Conservation (phyloP, 1,140 invertebrate genomes). For the Uloborus diversus region DNA sequence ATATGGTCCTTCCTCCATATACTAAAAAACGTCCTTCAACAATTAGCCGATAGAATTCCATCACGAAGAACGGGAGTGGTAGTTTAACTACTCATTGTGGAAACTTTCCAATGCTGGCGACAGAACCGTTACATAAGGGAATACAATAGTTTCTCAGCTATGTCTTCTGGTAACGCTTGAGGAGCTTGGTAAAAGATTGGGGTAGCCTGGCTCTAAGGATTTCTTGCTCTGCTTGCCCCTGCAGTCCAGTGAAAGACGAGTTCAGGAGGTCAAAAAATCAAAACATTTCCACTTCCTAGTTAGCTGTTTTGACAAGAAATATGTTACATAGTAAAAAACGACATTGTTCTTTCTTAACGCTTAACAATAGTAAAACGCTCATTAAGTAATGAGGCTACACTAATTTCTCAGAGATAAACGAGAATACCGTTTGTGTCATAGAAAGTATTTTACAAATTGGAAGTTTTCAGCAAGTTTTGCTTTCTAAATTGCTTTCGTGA, state of each 20-base stretch:
- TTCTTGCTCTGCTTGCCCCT: slow-evolving; percentile 30
- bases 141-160: slow-evolving; percentile 22
- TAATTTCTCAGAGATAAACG: too few relatives aligned
- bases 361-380: too few relatives aligned
- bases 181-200: not conserved
- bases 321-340: too few relatives aligned
- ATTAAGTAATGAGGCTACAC: too few relatives aligned
- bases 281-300: not conserved
- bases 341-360: too few relatives aligned
- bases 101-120: slow-evolving; percentile 11
- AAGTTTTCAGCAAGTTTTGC: too few relatives aligned
- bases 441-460: too few relatives aligned
- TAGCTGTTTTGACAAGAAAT: too few relatives aligned
- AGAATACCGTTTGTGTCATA: too few relatives aligned
- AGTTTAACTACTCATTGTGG: slow-evolving; percentile 17
- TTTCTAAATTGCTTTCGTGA: too few relatives aligned
- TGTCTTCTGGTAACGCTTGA: not conserved
- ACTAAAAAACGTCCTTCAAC: slow-evolving; percentile 28
- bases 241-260: slow-evolving; percentile 1
- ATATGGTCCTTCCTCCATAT: slow-evolving; percentile 19
- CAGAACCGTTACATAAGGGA: slow-evolving; percentile 10
- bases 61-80: not conserved
- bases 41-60: slow-evolving; percentile 33
- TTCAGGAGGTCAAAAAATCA: slow-evolving; percentile 25
- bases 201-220: not conserved